These are phyloP conservation scores for Pseudanteris insignis DNA, from an alignment of 2,888 invertebrate species.

Conservation along the genomic window DNA sequence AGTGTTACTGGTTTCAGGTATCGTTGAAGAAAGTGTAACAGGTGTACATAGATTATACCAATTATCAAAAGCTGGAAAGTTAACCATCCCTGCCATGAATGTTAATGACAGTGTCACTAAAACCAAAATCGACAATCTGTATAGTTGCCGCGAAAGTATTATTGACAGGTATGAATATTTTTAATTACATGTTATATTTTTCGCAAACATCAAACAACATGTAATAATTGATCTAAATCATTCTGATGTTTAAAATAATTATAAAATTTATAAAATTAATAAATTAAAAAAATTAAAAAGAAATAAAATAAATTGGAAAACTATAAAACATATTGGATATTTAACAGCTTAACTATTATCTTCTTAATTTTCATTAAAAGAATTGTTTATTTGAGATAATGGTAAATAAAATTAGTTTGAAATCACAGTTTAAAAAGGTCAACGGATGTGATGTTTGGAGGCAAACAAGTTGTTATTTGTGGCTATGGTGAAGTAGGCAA, in stretches of 20 bases:
- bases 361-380: neutral
- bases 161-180: slow-evolving; percentile 81
- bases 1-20: slow-evolving; percentile 70
- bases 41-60: slow-evolving; percentile 98
- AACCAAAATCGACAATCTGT: slow-evolving; percentile 97
- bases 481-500: slow-evolving; percentile 98
- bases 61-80: slow-evolving; percentile 90
- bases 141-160: slow-evolving; percentile 93
- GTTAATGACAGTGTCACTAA: slow-evolving; percentile 98
- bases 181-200: too few species aligned
- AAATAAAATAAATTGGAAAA: too few species aligned
- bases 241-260: too few species aligned
- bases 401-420: too few species aligned
- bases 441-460: slow-evolving; percentile 97
- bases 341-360: too few species aligned
- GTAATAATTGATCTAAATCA: too few species aligned
- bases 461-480: slow-evolving; percentile 94
- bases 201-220: too few species aligned
- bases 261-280: too few species aligned
- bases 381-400: too few species aligned
- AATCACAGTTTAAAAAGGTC: slow-evolving; percentile 79
- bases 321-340: too few species aligned
- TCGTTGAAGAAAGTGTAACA: slow-evolving; percentile 97
- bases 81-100: slow-evolving; percentile 97
- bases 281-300: too few species aligned